Percentiles rank a stretch among this genome's conserved stretches.
Conservation (phyloP, 2,888 invertebrate genomes). For the Caenorhabditis zanzibari region DNA sequence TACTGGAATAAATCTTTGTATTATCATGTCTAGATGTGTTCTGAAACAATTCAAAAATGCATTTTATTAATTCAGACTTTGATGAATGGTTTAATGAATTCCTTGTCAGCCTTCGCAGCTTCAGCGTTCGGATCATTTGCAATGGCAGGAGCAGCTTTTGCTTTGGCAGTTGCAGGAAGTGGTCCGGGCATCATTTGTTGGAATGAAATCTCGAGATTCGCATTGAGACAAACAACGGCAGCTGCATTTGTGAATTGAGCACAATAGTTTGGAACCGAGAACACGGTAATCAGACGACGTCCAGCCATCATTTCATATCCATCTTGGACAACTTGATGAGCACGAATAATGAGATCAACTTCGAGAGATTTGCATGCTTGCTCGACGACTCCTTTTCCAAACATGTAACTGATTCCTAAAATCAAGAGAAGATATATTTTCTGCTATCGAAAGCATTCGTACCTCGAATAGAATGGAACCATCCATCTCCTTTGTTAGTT, state of each 20-base stretch:
- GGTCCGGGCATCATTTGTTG: constrained; percentile 59
- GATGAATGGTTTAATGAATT: constrained; percentile 63
- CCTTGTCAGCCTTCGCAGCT: constrained; percentile 65
- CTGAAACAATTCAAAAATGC: too few species aligned
- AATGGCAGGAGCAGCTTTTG: constrained; percentile 59
- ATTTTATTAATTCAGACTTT: constrained; percentile 10
- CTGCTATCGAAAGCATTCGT: background rate
- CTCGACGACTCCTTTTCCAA: constrained; percentile 78
- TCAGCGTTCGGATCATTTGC: constrained; percentile 52
- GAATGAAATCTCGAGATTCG: constrained; percentile 70
- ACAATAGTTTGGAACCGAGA: constrained; percentile 80
- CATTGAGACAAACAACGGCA: constrained; percentile 78
- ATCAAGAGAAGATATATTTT: background rate
- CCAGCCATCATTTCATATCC: constrained; percentile 80
- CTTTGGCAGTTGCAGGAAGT: constrained; percentile 51
- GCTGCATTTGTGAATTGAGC: constrained; percentile 79
- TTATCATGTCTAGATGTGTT: too few species aligned
- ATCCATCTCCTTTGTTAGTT: constrained; percentile 78
- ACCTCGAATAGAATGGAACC: constrained; percentile 74
- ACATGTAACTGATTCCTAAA: constrained; percentile 77
- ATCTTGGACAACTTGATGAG: constrained; percentile 80
- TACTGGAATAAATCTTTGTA: background rate
- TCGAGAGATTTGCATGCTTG: constrained; percentile 74
- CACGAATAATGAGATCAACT: constrained; percentile 79
- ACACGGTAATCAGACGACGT: constrained; percentile 78